A percentile compares a stretch with the other conserved stretches of the same genome.
Evolutionary conservation across 1,140 invertebrate species (phyloP).

Genomic region (Trachymyrmex septentrionalis): DNA sequence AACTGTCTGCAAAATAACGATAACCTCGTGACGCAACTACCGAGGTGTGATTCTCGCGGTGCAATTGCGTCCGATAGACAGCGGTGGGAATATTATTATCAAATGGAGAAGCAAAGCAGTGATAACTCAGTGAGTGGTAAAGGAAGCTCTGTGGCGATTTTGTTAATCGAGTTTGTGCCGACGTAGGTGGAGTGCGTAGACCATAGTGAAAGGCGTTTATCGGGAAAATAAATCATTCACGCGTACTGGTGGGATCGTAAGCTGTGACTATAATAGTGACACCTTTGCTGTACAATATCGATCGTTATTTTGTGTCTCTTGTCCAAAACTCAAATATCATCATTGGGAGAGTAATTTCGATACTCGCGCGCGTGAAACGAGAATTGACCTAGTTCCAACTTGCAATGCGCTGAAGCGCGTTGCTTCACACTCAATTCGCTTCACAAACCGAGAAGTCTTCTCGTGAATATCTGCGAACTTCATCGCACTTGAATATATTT

Average conservation of each 20-base stretch:
- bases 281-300: conserved; percentile 13
- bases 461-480: neutral
- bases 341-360: conserved; percentile 1
- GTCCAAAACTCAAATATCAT: neutral
- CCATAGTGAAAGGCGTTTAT: conserved; percentile 5
- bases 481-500: neutral
- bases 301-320: neutral
- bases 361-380: conserved; percentile 1
- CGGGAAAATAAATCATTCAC: conserved; percentile 23
- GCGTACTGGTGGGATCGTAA: neutral
- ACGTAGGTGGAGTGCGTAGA: neutral
- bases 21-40: conserved; percentile 7
- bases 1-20: neutral
- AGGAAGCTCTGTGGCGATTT: conserved; percentile 12
- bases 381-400: conserved; percentile 9
- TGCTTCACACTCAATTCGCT: neutral
- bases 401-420: neutral
- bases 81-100: conserved; percentile 30
- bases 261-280: neutral
- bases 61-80: neutral
- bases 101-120: conserved; percentile 14
- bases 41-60: neutral
- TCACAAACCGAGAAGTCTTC: neutral
- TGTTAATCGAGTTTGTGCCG: conserved; percentile 7
- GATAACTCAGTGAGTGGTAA: conserved; percentile 10